These are phyloP conservation scores for Eidolon dupreanum DNA, from an alignment of 2,797 vertebrate genomes.

Conservation along the genomic window DNA sequence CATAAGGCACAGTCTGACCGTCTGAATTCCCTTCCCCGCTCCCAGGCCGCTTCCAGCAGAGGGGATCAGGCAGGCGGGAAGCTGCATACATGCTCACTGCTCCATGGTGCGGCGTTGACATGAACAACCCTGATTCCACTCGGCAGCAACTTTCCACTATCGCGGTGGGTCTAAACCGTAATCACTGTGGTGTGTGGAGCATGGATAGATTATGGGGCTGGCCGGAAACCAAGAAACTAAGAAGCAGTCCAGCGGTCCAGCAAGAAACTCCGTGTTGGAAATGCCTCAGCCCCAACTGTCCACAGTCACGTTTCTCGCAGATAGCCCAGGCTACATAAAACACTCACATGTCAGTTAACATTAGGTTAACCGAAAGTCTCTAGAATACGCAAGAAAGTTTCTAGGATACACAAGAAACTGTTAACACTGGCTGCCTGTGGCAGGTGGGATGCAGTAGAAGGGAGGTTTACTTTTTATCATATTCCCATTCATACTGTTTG, in stretches of 20 bases:
- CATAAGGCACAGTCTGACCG: not conserved
- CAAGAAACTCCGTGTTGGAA: slow-evolving; percentile 39
- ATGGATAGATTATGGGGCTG: slow-evolving; percentile 48
- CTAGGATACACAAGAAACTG: not conserved
- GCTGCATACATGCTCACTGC: not conserved
- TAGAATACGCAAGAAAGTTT: not conserved
- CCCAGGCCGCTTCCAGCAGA: not conserved
- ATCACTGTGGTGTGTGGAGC: slow-evolving; percentile 56
- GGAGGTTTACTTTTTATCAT: not conserved
- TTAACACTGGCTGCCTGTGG: not conserved
- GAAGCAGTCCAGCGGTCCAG: slow-evolving; percentile 51
- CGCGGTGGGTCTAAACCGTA: slow-evolving; percentile 50
- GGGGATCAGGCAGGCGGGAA: not conserved
- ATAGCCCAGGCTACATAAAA: not conserved
- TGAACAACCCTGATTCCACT: slow-evolving; percentile 40
- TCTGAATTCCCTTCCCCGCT: not conserved
- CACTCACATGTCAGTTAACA: not conserved
- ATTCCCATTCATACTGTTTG: not conserved
- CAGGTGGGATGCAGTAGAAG: not conserved
- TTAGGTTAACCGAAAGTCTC: not conserved
- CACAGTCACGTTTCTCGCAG: slow-evolving; percentile 48
- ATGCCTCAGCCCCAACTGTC: slow-evolving; percentile 17
- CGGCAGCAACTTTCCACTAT: slow-evolving; percentile 59
- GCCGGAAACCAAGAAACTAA: slow-evolving; percentile 56
- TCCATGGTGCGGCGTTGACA: not conserved